Evolutionary conservation across 1,140 invertebrate species (phyloP).

Genomic region (Zaprionus vittiger): DNA sequence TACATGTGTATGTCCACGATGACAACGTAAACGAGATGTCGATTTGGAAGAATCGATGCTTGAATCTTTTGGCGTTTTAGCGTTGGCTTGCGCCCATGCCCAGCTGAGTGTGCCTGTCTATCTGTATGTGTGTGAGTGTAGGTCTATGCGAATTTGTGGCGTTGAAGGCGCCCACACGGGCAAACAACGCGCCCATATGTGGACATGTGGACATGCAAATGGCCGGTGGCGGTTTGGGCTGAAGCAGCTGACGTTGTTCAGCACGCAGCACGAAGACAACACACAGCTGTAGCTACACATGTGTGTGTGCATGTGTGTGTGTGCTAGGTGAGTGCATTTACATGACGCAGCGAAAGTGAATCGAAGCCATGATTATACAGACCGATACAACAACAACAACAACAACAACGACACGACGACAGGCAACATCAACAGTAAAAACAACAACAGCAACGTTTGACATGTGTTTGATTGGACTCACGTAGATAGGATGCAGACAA

Average conservation of each 20-base stretch:
- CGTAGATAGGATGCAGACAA: slow-evolving; percentile 25
- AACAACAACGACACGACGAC: slow-evolving; percentile 34
- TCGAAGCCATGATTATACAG: slow-evolving; percentile 70
- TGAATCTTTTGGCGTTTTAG: slow-evolving; percentile 45
- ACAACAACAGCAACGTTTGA: slow-evolving; percentile 56
- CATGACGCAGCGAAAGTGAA: slow-evolving; percentile 80
- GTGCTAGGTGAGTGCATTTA: slow-evolving; percentile 70
- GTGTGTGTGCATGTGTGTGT: not conserved
- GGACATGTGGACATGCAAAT: slow-evolving; percentile 50
- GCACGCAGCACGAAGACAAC: slow-evolving; percentile 17
- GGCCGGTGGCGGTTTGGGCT: slow-evolving; percentile 33
- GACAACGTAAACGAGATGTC: slow-evolving; percentile 58
- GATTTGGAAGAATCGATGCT: slow-evolving; percentile 48
- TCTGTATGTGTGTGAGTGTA: not conserved
- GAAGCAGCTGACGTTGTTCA: slow-evolving; percentile 37
- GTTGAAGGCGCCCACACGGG: slow-evolving; percentile 37
- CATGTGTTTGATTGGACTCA: slow-evolving; percentile 76
- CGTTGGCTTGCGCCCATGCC: slow-evolving; percentile 55
- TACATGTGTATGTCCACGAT: slow-evolving; percentile 74
- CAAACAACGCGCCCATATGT: slow-evolving; percentile 40
- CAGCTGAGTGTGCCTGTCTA: not conserved
- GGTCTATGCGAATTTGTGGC: slow-evolving; percentile 14
- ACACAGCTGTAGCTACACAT: not conserved
- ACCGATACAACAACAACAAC: slow-evolving; percentile 41
- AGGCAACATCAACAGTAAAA: slow-evolving; percentile 20